Conservation (phyloP, 2,888 invertebrate genomes). For the Eupithecia subumbrata region DNA sequence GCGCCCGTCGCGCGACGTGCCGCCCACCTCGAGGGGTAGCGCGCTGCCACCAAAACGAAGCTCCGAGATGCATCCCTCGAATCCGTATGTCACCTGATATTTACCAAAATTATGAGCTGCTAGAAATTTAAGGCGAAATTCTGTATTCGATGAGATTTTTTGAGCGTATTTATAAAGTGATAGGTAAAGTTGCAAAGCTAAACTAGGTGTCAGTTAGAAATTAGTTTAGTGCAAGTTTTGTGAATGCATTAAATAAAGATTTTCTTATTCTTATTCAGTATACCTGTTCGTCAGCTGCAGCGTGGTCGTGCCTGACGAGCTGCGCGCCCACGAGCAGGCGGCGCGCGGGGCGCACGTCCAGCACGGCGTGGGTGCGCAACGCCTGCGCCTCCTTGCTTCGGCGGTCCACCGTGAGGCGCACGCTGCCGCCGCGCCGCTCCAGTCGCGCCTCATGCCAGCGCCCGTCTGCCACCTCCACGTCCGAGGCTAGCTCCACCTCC, state of each 20-base stretch:
- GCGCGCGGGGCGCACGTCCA: slow-evolving; percentile 91
- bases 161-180: too few species aligned
- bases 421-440: slow-evolving; percentile 91
- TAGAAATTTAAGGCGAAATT: background rate
- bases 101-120: background rate
- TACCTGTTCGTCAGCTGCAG: slow-evolving; percentile 82
- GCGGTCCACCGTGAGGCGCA: slow-evolving; percentile 91
- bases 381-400: slow-evolving; percentile 89
- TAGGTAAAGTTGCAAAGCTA: background rate
- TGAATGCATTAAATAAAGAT: too few species aligned
- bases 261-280: too few species aligned
- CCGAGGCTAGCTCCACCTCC: slow-evolving; percentile 91
- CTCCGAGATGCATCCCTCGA: slow-evolving; percentile 96
- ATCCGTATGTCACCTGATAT: slow-evolving; percentile 90
- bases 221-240: too few species aligned
- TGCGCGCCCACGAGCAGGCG: slow-evolving; percentile 94
- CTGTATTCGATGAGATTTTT: background rate
- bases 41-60: slow-evolving; percentile 89
- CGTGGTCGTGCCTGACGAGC: slow-evolving; percentile 89
- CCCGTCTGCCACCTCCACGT: slow-evolving; percentile 72
- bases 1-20: slow-evolving; percentile 65
- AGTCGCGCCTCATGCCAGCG: slow-evolving; percentile 91
- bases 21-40: slow-evolving; percentile 87
- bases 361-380: slow-evolving; percentile 89
- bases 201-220: background rate